Base-by-base conservation (phyloP, 2,888 invertebrate species). In the Acanthococcus lagerstroemiae region DNA sequence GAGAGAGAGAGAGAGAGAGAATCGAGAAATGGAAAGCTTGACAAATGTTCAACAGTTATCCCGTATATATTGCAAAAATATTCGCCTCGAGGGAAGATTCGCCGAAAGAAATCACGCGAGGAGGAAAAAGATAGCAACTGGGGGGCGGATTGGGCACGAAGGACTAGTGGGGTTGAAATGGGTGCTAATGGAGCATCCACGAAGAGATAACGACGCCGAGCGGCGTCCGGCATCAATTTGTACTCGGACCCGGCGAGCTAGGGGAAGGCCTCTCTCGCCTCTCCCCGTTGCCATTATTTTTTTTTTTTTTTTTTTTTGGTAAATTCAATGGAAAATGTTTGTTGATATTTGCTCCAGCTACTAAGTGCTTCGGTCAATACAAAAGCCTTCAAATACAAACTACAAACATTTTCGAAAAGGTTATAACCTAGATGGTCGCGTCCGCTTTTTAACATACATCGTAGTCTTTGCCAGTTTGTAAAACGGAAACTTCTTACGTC, bases 191-290 rank as follows among this genome's bases (percentile, higher is more conserved):
- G 63, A 63, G 63, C 63, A 63, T 63, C 63, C 54, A 52, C 26
- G 54, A 54, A 61, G 37, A 63, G 63, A 63, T 63, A 63, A 63
- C 63, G 63, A 63, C 63, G 63, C 63, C 63, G 54, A 52, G 37
- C 63, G 63, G 63, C 63, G 63, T 63, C 63, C 63, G 63, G 54
- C 63, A 63, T 63, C 63, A 63, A 63, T 63, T 63, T 63, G 63
- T 63, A 63, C 37, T 52, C 46, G 50, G 52, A 63, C 63, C 44
- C 24, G 46, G 46, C 17, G 46, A 19, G 5, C 17, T 45, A 45
- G n/a, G n/a, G n/a, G n/a, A n/a, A n/a, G n/a, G n/a, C 3, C 52
- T 52, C 50, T 48, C 12, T 50, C 50, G 19, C 19, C 17, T 22
- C 21, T n/a, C n/a, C 50, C 19, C 25, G 45, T 3, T 19, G 25